Evolutionary conservation across 2,797 vertebrate genomes (phyloP).

Genomic region (Tachyglossus aculeatus): DNA sequence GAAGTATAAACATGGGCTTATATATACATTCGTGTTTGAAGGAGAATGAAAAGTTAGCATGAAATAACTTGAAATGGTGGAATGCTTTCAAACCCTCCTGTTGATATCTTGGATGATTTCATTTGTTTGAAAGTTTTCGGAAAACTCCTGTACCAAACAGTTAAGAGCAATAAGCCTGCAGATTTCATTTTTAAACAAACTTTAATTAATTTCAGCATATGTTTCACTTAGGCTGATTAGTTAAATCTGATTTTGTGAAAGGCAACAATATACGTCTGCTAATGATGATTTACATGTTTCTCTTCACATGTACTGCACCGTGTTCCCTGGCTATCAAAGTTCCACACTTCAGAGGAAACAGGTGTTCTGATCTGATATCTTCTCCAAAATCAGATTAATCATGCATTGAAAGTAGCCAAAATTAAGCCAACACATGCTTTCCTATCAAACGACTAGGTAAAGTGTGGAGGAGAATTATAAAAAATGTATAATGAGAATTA

Average conservation of each 20-base stretch:
- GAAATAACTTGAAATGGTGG: not conserved
- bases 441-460: not conserved
- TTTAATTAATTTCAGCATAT: constrained; percentile 72
- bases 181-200: constrained; percentile 69
- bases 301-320: constrained; percentile 37
- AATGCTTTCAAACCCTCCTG: not conserved
- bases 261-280: constrained; percentile 69
- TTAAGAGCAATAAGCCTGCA: constrained; percentile 64
- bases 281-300: constrained; percentile 67
- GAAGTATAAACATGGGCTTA: no score
- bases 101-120: constrained; percentile 26
- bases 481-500: not conserved
- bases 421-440: not conserved
- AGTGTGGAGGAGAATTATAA: not conserved
- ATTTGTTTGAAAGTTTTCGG: constrained; percentile 35
- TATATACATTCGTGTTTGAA: no score
- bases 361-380: not conserved
- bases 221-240: constrained; percentile 66
- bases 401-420: not conserved
- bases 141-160: constrained; percentile 56
- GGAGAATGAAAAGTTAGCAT: not conserved
- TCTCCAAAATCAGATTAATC: constrained; percentile 19
- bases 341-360: constrained; percentile 20
- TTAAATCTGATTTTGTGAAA: constrained; percentile 68
- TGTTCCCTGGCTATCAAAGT: constrained; percentile 19